Conservation (phyloP, 1,140 invertebrate genomes). For the Ceratitis capitata region DNA sequence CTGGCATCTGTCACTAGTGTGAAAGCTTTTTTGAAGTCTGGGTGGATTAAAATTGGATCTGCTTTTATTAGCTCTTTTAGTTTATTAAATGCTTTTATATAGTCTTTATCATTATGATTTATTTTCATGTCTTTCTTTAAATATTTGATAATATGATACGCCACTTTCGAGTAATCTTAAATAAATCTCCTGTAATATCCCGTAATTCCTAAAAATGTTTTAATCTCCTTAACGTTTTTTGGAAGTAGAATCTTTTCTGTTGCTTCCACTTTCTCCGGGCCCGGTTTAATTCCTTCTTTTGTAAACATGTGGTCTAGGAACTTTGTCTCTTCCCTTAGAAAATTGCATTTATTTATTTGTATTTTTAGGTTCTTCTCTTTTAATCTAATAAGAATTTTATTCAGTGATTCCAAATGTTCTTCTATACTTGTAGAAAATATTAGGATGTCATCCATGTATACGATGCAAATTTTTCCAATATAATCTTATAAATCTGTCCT, state of each 20-base stretch:
- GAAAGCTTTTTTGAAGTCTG: slow-evolving; percentile 39
- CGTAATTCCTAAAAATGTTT: slow-evolving; percentile 44
- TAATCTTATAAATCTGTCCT: too few species aligned
- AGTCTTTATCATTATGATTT: slow-evolving; percentile 29
- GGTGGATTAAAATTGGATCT: slow-evolving; percentile 10
- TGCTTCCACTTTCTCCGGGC: slow-evolving; percentile 46
- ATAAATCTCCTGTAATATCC: too few species aligned
- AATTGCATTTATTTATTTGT: too few species aligned
- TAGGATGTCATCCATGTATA: too few species aligned
- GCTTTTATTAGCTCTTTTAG: slow-evolving; percentile 35
- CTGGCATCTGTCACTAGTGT: slow-evolving; percentile 46
- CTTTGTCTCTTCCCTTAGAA: too few species aligned
- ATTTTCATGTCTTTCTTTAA: too few species aligned
- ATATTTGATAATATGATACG: slow-evolving; percentile 38
- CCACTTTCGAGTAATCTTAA: slow-evolving; percentile 42
- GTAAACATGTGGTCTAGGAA: slow-evolving; percentile 42
- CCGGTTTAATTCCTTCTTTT: slow-evolving; percentile 42
- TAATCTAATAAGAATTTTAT: too few species aligned
- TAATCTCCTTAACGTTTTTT: slow-evolving; percentile 44
- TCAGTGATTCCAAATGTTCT: too few species aligned
- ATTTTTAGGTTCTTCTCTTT: too few species aligned
- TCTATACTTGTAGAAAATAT: too few species aligned
- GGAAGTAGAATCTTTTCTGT: slow-evolving; percentile 44
- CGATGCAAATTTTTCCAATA: too few species aligned
- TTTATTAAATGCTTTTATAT: slow-evolving; percentile 39